phyloP scores from a whole-genome alignment of 1,140 invertebrate genomes.

The Tigriopus japonicus region DNA sequence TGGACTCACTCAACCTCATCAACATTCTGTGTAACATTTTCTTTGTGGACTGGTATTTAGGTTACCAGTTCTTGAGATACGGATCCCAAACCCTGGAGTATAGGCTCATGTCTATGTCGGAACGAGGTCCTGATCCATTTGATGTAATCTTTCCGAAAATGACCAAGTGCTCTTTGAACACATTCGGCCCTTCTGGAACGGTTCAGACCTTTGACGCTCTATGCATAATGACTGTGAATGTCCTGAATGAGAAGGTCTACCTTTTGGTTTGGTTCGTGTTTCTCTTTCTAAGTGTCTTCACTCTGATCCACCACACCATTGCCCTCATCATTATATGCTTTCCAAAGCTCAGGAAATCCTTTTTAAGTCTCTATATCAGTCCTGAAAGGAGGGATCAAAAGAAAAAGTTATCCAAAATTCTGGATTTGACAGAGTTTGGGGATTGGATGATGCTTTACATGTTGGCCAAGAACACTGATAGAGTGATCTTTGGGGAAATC shows the following conservation, averaged over 20 bases:
- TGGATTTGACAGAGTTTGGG: background rate
- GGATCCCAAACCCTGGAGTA: too few relatives aligned
- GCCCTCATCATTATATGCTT: background rate
- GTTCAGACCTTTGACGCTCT: slow-evolving; percentile 7
- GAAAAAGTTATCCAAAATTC: background rate
- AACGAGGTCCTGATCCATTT: slow-evolving; percentile 1
- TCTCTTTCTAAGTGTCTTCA: background rate
- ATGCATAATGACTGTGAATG: background rate
- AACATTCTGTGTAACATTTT: background rate
- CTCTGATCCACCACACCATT: background rate
- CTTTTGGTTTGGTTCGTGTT: background rate
- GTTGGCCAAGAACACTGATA: background rate
- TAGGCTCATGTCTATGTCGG: too few relatives aligned
- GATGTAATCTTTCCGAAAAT: slow-evolving; percentile 11
- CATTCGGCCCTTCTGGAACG: background rate
- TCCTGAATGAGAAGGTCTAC: slow-evolving; percentile 9
- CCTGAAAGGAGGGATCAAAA: background rate
- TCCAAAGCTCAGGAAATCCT: background rate
- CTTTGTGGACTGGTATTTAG: background rate
- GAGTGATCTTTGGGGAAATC: background rate
- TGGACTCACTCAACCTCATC: background rate
- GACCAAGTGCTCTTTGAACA: slow-evolving; percentile 12
- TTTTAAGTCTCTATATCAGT: background rate
- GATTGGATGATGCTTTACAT: slow-evolving; percentile 4
- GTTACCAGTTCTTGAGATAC: background rate